A percentile compares a stretch with the other conserved stretches of the same genome.
phyloP scores from a whole-genome alignment of 2,888 invertebrate genomes.

The Bimastos eiseni region DNA sequence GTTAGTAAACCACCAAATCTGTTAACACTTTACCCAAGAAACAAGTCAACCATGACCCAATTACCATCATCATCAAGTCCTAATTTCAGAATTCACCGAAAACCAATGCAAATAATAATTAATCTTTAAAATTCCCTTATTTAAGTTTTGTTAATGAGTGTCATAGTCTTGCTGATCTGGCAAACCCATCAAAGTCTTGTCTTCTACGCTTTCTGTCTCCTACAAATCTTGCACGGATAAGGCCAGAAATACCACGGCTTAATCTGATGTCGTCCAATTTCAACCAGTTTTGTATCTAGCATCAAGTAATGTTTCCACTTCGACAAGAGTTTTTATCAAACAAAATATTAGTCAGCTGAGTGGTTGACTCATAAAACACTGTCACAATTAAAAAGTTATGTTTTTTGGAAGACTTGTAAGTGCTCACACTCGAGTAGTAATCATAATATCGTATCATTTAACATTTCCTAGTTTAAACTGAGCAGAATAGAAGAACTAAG shows the following conservation, averaged over 20 bases:
- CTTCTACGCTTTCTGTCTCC: background rate
- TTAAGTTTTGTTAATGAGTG: background rate
- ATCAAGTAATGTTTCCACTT: background rate
- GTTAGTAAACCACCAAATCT: too few relatives aligned
- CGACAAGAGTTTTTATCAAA: background rate
- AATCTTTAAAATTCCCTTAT: background rate
- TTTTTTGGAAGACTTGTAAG: background rate
- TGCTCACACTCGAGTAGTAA: background rate
- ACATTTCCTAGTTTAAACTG: background rate
- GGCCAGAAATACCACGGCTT: slow-evolving; percentile 99
- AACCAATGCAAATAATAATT: background rate
- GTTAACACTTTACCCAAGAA: background rate
- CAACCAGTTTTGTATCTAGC: slow-evolving; percentile 80
- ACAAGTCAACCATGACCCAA: background rate
- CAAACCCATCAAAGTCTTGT: background rate
- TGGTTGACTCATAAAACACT: background rate
- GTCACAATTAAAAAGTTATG: background rate
- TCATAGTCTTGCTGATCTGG: background rate
- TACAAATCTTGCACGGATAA: slow-evolving; percentile 74
- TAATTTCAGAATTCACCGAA: too few relatives aligned
- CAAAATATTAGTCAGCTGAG: background rate
- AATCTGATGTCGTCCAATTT: slow-evolving; percentile 88
- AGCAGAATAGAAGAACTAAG: too few relatives aligned
- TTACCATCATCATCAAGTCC: too few relatives aligned
- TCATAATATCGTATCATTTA: background rate